A percentile compares a stretch with the other conserved stretches of the same genome.
These are phyloP conservation scores for Psilopogon haemacephalus DNA, from an alignment of 2,113 vertebrate species.

Conservation along the genomic window DNA sequence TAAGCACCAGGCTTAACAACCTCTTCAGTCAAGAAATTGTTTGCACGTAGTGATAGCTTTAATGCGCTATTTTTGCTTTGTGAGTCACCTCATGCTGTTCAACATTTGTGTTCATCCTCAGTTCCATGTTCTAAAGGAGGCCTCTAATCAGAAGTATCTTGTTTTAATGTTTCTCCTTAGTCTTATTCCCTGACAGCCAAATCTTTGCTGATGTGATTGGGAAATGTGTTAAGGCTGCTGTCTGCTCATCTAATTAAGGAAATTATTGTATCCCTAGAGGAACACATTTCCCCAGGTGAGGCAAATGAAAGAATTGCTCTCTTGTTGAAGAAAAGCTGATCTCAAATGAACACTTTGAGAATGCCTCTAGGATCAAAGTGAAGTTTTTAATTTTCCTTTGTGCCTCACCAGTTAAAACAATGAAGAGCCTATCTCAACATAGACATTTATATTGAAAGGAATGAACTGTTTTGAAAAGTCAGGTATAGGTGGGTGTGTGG, in stretches of 20 bases:
- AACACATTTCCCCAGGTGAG: background rate
- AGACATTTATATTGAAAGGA: background rate
- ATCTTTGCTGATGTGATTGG: conserved; percentile 18
- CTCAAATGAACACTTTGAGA: background rate
- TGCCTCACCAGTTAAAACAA: background rate
- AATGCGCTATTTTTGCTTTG: background rate
- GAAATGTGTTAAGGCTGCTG: background rate
- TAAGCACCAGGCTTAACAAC: background rate
- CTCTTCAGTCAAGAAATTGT: background rate
- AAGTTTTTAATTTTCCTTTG: background rate
- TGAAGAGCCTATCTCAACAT: background rate
- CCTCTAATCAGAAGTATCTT: background rate
- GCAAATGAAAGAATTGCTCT: background rate
- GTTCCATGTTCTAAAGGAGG: background rate
- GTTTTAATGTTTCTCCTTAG: conserved; percentile 8
- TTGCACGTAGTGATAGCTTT: background rate
- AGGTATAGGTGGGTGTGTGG: background rate
- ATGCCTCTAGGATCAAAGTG: background rate
- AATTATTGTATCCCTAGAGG: background rate
- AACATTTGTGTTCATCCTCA: background rate
- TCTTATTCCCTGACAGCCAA: background rate
- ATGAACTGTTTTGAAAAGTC: background rate
- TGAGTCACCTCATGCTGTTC: background rate
- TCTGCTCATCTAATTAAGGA: conserved; percentile 38
- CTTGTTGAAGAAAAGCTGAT: background rate